phyloP scores from a whole-genome alignment of 2,797 vertebrate species.

The Myiotriccus ornatus region DNA sequence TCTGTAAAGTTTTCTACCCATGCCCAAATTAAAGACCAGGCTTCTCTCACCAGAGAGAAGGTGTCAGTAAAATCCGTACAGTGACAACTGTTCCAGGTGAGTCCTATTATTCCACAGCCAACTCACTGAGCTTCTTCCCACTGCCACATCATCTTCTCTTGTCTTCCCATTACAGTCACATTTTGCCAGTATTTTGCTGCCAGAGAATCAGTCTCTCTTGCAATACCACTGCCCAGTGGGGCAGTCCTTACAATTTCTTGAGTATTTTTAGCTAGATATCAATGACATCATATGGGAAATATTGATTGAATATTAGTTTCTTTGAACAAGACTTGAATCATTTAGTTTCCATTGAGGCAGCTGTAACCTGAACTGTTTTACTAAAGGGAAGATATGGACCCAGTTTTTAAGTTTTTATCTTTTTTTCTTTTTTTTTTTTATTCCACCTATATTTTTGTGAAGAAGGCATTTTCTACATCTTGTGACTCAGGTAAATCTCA shows the following conservation, averaged over 20 bases:
- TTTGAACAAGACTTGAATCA: background rate
- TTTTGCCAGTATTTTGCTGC: background rate
- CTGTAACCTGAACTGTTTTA: background rate
- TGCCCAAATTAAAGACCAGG: background rate
- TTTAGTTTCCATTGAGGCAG: background rate
- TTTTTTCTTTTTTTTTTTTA: background rate
- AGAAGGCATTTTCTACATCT: background rate
- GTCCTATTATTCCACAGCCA: background rate
- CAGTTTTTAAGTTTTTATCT: background rate
- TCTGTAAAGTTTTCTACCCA: background rate
- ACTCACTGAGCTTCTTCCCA: background rate
- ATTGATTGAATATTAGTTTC: background rate
- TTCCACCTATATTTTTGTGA: background rate
- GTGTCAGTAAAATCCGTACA: background rate
- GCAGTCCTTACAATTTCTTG: background rate
- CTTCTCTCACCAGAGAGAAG: background rate
- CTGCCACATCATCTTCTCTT: background rate
- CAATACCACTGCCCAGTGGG: background rate
- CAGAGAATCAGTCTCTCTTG: background rate
- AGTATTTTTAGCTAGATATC: background rate
- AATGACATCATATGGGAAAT: background rate
- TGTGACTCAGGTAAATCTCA: conserved; percentile 21
- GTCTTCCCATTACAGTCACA: background rate
- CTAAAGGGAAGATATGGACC: background rate
- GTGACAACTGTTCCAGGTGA: background rate